Evolutionary conservation across 2,113 vertebrate species (phyloP).

Genomic region (Mustelus asterias): DNA sequence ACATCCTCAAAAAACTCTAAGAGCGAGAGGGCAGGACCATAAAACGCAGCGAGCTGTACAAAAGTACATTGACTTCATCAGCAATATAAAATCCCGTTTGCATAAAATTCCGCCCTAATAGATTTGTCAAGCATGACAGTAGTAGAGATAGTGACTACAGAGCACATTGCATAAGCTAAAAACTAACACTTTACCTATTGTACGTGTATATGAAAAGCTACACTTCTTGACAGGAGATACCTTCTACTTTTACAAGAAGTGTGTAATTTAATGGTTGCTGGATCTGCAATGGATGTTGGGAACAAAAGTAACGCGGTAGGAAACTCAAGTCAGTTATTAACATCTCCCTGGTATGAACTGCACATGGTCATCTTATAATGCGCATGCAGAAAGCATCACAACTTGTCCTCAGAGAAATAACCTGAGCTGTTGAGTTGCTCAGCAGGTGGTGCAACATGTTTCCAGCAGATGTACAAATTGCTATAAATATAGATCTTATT

Average conservation of each 20-base stretch:
- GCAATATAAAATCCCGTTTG: too few relatives aligned
- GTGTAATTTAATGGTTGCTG: background rate
- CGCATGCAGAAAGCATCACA: background rate
- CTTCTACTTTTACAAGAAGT: background rate
- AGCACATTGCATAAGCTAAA: background rate
- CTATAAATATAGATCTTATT: background rate
- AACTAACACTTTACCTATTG: background rate
- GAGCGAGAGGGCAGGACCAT: too few relatives aligned
- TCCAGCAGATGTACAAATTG: background rate
- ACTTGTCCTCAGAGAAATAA: background rate
- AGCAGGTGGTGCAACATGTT: background rate
- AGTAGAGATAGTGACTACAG: background rate
- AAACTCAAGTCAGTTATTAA: background rate
- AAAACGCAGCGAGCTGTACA: too few relatives aligned
- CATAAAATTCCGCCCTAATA: background rate
- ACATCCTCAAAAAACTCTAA: background rate
- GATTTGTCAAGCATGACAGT: background rate
- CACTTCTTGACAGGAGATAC: background rate
- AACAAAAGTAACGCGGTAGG: background rate
- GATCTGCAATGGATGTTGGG: background rate
- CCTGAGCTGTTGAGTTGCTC: background rate
- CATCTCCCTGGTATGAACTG: background rate
- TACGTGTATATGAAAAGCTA: background rate
- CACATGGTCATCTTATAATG: background rate
- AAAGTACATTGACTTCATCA: too few relatives aligned